A percentile compares a stretch with the other conserved stretches of the same genome.
Evolutionary conservation across 1,140 invertebrate genomes (phyloP).

Genomic region (Doryteuthis pealeii): DNA sequence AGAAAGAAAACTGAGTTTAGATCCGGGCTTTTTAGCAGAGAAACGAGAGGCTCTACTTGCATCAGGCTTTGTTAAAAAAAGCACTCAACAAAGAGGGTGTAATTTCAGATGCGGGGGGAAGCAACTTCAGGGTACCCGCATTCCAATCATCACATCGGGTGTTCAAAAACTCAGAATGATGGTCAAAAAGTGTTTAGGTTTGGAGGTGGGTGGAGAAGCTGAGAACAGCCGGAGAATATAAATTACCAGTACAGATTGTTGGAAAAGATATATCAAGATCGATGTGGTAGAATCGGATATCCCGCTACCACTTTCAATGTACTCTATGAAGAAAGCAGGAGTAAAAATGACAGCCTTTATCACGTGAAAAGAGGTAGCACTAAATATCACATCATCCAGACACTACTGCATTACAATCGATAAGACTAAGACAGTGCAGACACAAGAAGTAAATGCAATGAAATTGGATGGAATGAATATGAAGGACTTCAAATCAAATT

Average conservation of each 20-base stretch:
- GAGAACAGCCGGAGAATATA: slow-evolving; percentile 21
- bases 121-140: not conserved
- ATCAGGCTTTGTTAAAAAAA: not conserved
- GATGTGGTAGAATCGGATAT: slow-evolving; percentile 29
- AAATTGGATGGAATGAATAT: slow-evolving; percentile 16
- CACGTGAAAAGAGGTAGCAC: slow-evolving; percentile 20
- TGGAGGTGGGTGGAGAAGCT: slow-evolving; percentile 25
- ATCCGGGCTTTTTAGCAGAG: too few relatives aligned
- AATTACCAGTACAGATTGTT: slow-evolving; percentile 17
- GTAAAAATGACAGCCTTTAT: slow-evolving; percentile 25
- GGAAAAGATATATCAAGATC: slow-evolving; percentile 23
- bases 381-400: slow-evolving; percentile 29
- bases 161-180: slow-evolving; percentile 1
- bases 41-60: not conserved
- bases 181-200: slow-evolving; percentile 28
- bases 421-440: slow-evolving; percentile 17
- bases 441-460: slow-evolving; percentile 21
- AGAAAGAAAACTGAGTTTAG: not conserved
- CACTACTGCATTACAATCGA: slow-evolving; percentile 28
- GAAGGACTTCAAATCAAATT: slow-evolving; percentile 17
- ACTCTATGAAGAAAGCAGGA: slow-evolving; percentile 21
- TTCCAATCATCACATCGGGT: too few relatives aligned
- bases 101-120: not conserved
- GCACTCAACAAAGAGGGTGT: not conserved
- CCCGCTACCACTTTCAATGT: slow-evolving; percentile 21